phyloP scores from a whole-genome alignment of 2,888 invertebrate genomes.

The Lissonota sp. region DNA sequence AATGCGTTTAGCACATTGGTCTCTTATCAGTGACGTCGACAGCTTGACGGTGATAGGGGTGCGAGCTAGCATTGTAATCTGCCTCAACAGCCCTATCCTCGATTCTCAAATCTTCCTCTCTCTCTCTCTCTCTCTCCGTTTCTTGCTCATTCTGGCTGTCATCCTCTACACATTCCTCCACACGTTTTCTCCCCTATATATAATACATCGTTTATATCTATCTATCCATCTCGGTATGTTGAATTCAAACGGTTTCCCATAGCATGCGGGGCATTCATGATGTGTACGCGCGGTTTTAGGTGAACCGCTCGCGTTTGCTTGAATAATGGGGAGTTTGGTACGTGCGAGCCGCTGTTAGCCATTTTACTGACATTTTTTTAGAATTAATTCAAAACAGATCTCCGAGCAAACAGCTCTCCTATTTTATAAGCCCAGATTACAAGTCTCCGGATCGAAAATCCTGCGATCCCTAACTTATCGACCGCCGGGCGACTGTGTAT shows the following conservation, averaged over 20 bases:
- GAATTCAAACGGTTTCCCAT: constrained; percentile 53
- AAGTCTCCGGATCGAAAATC: too few relatives aligned
- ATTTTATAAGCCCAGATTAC: not conserved
- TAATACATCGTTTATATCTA: constrained; percentile 47
- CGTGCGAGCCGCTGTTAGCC: not conserved
- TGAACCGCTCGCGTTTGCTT: constrained; percentile 19
- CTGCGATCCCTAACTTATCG: too few relatives aligned
- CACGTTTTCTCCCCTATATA: not conserved
- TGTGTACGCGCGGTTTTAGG: constrained; percentile 32
- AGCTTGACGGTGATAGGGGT: constrained; percentile 76
- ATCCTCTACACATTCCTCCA: constrained; percentile 5
- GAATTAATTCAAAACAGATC: constrained; percentile 9
- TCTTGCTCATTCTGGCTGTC: constrained; percentile 5
- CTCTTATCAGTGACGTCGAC: constrained; percentile 75
- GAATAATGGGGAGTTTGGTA: constrained; percentile 26
- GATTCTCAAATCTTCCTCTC: constrained; percentile 70
- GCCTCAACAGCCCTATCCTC: constrained; percentile 68
- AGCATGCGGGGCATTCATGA: constrained; percentile 56
- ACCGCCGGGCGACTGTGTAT: too few relatives aligned
- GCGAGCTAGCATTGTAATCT: constrained; percentile 74
- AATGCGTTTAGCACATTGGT: constrained; percentile 76
- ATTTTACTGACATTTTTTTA: constrained; percentile 2
- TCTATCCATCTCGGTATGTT: constrained; percentile 53
- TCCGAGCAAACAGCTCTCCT: not conserved
- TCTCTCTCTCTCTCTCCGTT: constrained; percentile 22